phyloP scores from a whole-genome alignment of 2,888 invertebrate species.

The Thymelicus acteon region DNA sequence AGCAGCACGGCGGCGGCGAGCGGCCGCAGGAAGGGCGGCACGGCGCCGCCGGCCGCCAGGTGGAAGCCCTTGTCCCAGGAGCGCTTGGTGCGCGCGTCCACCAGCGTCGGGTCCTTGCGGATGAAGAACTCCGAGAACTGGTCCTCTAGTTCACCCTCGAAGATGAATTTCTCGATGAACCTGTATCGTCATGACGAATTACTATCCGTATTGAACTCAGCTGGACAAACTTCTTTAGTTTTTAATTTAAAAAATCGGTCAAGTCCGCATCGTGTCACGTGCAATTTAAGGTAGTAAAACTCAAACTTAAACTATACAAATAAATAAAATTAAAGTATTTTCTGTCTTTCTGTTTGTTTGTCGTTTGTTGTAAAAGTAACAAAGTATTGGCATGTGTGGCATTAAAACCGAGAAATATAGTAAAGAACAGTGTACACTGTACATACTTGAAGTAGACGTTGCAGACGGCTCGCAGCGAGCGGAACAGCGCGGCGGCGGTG shows the following conservation, averaged over 20 bases:
- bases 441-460: slow-evolving; percentile 85
- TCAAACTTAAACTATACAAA: background rate
- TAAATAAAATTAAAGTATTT: background rate
- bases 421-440: slow-evolving; percentile 44
- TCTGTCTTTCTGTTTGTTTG: too few relatives aligned
- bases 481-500: slow-evolving; percentile 84
- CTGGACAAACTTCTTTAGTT: too few relatives aligned
- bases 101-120: slow-evolving; percentile 86
- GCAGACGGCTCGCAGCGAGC: slow-evolving; percentile 82
- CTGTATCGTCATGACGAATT: slow-evolving; percentile 57
- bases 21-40: slow-evolving; percentile 88
- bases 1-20: slow-evolving; percentile 87
- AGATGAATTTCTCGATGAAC: slow-evolving; percentile 93
- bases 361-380: too few relatives aligned
- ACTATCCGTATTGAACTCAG: too few relatives aligned
- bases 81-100: slow-evolving; percentile 85
- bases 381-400: too few relatives aligned
- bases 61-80: slow-evolving; percentile 89
- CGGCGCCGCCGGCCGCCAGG: slow-evolving; percentile 75
- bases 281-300: background rate
- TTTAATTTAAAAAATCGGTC: too few relatives aligned
- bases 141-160: slow-evolving; percentile 93
- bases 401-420: too few relatives aligned
- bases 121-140: slow-evolving; percentile 94
- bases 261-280: too few relatives aligned